Evolutionary conservation across 2,113 vertebrate genomes (phyloP), one percentile per base, ranked within the genome.

Genomic region (Tringa solitaria): DNA sequence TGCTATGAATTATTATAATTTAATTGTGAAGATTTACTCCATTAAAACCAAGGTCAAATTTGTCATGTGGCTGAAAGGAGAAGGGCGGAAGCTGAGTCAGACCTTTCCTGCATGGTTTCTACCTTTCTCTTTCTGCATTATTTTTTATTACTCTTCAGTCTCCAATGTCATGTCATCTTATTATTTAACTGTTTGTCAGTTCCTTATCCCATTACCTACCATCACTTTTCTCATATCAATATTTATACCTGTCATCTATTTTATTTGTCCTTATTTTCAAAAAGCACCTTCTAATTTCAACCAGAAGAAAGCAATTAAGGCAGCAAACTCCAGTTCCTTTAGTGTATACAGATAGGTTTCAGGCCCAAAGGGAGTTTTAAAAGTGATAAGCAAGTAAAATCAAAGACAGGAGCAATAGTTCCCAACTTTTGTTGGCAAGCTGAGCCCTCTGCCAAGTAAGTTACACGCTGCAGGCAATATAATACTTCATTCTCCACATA

Each of bases 11-110:
- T 88, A 95, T 74, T 43, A 90, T 67, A 57, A 88, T 64, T 72
- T 92, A 83, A 95, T 94, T 92, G 80, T 68, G 69, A 87, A 93
- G 73, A 95, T 76, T 91, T 82, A 75, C 26, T 94, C 82, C 67
- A 94, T 94, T 93, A 95, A 93, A 94, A 65, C 39, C 81, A 91
- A 70, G 91, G 93, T 84, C 80, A 91, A 60, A 90, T 83, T 86
- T 39, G 27, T 78, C 78, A 87, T 69, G 26, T n/a, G 63, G 45
- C 54, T 86, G 39, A 86, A 81, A 90, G 79, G 20, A 84, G 33
- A 43, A n/a, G 24, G 15, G 6, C 43, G n/a, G n/a, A 3, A 65
- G 33, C 3, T 68, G 51, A 57, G 37, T 51, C 86, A 69, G 50
- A 57, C 24, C 19, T 85, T 90, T 84, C 17, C 9, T 7, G 10